phyloP scores from a whole-genome alignment of 1,140 invertebrate genomes.

The Anagrus nilaparvatae region DNA sequence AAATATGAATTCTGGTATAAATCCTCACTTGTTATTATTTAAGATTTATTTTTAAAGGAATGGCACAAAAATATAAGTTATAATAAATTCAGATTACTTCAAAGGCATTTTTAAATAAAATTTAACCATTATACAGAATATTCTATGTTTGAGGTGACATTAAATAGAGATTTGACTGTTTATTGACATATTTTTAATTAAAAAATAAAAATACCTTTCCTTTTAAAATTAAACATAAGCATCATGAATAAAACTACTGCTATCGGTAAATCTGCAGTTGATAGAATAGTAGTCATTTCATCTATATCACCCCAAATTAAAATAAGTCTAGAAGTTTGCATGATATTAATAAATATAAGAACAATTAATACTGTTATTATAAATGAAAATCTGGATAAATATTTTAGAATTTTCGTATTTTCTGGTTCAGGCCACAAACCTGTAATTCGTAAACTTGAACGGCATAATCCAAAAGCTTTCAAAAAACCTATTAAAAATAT shows the following conservation, averaged over 20 bases:
- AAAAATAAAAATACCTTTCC: too few species aligned
- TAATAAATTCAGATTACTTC: too few species aligned
- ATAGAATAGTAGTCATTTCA: conserved; percentile 11
- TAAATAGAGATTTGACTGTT: too few species aligned
- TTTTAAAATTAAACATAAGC: conserved; percentile 3
- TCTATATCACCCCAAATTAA: conserved; percentile 13
- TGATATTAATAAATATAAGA: conserved; percentile 2
- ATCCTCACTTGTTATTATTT: too few species aligned
- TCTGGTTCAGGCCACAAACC: conserved; percentile 9
- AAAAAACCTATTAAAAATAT: conserved; percentile 3
- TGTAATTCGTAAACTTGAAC: conserved; percentile 1
- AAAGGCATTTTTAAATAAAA: too few species aligned
- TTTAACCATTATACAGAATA: too few species aligned
- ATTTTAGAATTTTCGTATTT: background rate
- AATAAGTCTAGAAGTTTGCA: conserved; percentile 10
- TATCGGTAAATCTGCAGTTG: conserved; percentile 14
- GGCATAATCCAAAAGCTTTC: conserved; percentile 6
- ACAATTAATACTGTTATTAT: background rate
- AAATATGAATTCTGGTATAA: too few species aligned
- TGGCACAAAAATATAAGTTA: too few species aligned
- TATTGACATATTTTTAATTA: too few species aligned
- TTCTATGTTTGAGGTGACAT: too few species aligned
- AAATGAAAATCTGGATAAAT: too few species aligned
- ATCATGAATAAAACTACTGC: conserved; percentile 8
- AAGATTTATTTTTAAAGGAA: too few species aligned